These are phyloP conservation scores for Pangasius mekongensis DNA, from an alignment of 2,797 vertebrate species.

Conservation along the genomic window DNA sequence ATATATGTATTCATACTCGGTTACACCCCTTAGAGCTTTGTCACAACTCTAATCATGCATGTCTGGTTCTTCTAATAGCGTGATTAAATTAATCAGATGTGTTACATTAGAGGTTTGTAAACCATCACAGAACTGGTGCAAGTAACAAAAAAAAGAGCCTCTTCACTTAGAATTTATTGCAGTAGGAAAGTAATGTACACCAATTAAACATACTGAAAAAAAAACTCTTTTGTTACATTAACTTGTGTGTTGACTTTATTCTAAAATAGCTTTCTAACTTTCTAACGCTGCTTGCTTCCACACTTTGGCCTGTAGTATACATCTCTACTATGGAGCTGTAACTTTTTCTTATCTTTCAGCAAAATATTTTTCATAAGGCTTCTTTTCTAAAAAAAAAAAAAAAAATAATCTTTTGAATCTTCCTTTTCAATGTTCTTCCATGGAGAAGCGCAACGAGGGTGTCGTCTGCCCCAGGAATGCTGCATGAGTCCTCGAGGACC, in stretches of 20 bases:
- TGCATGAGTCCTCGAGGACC: conserved; percentile 74
- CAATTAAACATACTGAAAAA: background rate
- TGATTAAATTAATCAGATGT: background rate
- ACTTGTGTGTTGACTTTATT: background rate
- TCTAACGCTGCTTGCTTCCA: background rate
- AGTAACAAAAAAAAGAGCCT: background rate
- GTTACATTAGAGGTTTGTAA: background rate
- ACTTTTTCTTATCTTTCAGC: conserved; percentile 9
- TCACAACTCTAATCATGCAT: background rate
- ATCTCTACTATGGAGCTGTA: background rate
- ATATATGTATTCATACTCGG: background rate
- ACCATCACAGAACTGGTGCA: background rate
- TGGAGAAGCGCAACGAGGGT: conserved; percentile 25
- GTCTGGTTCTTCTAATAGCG: background rate
- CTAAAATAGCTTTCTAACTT: background rate
- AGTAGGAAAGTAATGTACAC: background rate
- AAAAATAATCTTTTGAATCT: conserved; percentile 5
- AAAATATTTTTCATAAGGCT: conserved; percentile 20
- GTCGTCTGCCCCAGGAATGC: conserved; percentile 72
- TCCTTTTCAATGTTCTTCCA: conserved; percentile 14
- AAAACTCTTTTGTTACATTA: background rate
- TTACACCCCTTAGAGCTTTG: background rate
- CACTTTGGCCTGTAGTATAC: background rate
- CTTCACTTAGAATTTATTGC: background rate
- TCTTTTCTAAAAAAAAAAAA: conserved; percentile 9